Evolutionary conservation across 2,113 vertebrate genomes (phyloP).

Genomic region (Catagonus wagneri): DNA sequence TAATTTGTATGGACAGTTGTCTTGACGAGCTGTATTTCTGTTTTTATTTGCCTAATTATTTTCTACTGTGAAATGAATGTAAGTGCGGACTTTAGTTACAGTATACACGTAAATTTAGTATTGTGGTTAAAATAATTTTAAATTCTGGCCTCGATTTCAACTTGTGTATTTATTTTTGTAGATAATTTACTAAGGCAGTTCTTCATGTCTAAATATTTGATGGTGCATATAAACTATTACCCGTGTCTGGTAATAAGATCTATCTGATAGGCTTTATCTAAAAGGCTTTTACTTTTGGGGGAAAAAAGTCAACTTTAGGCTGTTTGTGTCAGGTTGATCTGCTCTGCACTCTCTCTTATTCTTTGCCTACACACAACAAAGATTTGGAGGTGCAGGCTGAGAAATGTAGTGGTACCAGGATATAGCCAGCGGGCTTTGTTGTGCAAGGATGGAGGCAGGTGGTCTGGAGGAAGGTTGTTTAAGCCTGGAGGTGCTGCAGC

Average conservation of each 20-base stretch:
- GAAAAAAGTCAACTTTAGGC: not conserved
- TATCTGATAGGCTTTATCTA: constrained; percentile 48
- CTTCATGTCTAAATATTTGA: not conserved
- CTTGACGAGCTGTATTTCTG: not conserved
- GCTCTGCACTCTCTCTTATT: too few relatives aligned
- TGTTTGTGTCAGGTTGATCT: too few relatives aligned
- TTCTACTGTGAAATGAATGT: not conserved
- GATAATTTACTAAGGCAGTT: not conserved
- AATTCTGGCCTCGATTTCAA: constrained; percentile 39
- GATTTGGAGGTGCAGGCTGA: too few relatives aligned
- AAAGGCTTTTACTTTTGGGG: not conserved
- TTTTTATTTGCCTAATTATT: constrained; percentile 34
- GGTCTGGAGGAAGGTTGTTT: too few relatives aligned
- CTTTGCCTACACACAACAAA: too few relatives aligned
- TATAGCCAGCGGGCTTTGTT: too few relatives aligned
- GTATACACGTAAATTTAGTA: constrained; percentile 2
- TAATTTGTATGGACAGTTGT: not conserved
- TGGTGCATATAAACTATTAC: constrained; percentile 8
- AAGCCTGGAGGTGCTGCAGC: too few relatives aligned
- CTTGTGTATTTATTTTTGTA: not conserved
- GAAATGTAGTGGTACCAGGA: too few relatives aligned
- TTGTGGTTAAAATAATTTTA: constrained; percentile 2
- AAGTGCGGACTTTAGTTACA: constrained; percentile 25
- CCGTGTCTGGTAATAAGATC: not conserved
- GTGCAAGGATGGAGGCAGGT: too few relatives aligned